Base-by-base conservation (phyloP, 2,888 invertebrate species). In the Serrognathus titanus region DNA sequence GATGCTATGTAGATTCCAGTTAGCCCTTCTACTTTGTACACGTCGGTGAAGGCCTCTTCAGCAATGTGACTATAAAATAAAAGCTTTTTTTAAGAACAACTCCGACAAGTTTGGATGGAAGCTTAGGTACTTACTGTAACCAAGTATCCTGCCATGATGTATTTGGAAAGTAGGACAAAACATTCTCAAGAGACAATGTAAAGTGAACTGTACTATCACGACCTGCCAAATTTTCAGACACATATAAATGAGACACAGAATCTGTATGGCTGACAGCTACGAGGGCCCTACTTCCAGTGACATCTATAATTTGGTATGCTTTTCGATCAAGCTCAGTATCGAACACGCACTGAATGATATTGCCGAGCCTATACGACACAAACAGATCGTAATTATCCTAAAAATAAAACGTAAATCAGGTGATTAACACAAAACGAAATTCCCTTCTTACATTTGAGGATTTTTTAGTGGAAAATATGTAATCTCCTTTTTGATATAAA, bases 1-100 rank as follows among this genome's bases (percentile, higher is more conserved):
- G 93, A 93, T 0, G 92, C 94, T 61, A 96, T 92, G 79, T 93
- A 95, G 65, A 95, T 90, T 0, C 95, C 95, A 45, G 87, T 82
- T 48, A 95, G 78, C 0, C 94, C 94, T 74, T 91, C 89, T 0
- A 96, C 91, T 70, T 89, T 89, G 75, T 94, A 92, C 1, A 95
- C 78, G 72, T 95, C 95, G 2, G 91, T 90, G 79, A 95, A 94
- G 0, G 90, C 81, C 62, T 92, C 90, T 62, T 90, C 89, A 0
- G 88, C 84, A 5, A 89, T 85, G 62, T 88, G 88, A 69, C 92
- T 92, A 73, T 9, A 36, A 8, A 37, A 12, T 36, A 3, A 16
- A 16, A 3, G 16, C 3, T 39, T 39, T 13, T 11, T 45, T 45
- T 45, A 45, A n/a, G n/a, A n/a, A n/a, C n/a, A n/a, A n/a, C n/a